Evolutionary conservation across 2,797 vertebrate genomes (phyloP).

Genomic region (Epinephelus coioides): DNA sequence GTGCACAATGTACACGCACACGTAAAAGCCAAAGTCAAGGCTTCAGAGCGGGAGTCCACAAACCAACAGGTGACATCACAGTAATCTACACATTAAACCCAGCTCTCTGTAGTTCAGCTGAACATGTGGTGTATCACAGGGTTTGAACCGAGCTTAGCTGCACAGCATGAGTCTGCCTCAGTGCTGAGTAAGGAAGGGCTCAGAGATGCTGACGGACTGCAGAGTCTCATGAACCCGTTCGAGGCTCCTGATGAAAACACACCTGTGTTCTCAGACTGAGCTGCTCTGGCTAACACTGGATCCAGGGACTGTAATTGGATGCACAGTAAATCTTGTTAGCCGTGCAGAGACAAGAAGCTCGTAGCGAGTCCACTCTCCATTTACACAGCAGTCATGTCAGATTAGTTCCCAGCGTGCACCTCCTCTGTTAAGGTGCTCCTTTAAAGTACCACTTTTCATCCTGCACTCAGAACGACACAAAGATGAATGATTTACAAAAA

Average conservation of each 20-base stretch:
- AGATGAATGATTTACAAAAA: conserved; percentile 21
- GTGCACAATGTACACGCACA: too few species aligned
- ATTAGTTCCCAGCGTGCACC: conserved; percentile 14
- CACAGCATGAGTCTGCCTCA: too few species aligned
- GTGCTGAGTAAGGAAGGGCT: background rate
- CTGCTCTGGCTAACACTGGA: conserved; percentile 1
- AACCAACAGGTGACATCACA: too few species aligned
- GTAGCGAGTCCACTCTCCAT: background rate
- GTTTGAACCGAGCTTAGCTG: too few species aligned
- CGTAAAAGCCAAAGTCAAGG: too few species aligned
- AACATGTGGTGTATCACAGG: too few species aligned
- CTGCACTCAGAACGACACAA: background rate
- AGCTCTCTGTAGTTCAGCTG: too few species aligned
- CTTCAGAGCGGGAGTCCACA: too few species aligned
- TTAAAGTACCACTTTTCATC: conserved; percentile 11
- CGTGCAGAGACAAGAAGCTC: conserved; percentile 8
- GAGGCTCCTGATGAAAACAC: conserved; percentile 15
- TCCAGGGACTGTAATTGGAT: conserved; percentile 36
- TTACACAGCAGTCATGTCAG: conserved; percentile 6
- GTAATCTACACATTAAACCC: too few species aligned
- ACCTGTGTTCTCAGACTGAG: background rate
- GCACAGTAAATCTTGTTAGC: conserved; percentile 31
- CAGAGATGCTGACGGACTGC: background rate
- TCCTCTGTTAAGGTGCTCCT: conserved; percentile 10
- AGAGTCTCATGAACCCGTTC: background rate